Conservation (phyloP, 2,113 vertebrate species). For the Nestor notabilis region DNA sequence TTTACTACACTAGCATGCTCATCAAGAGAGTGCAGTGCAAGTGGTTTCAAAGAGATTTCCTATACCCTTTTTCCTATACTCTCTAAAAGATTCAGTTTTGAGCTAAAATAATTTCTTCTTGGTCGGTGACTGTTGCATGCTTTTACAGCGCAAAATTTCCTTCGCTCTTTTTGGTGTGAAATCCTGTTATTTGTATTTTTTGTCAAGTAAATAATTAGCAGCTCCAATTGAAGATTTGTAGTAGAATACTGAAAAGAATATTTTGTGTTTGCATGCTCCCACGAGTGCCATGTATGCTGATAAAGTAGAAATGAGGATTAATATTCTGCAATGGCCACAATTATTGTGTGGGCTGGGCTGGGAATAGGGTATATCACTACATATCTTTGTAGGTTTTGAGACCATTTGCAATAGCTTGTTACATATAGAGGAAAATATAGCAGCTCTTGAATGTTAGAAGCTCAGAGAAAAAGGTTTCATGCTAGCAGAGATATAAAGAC, state of each 20-base stretch:
- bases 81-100: neutral
- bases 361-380: neutral
- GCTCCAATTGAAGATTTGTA: neutral
- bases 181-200: neutral
- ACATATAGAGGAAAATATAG: neutral
- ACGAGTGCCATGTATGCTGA: rapidly evolving
- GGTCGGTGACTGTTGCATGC: neutral
- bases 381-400: neutral
- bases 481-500: neutral
- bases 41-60: rapidly evolving
- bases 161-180: neutral
- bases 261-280: neutral
- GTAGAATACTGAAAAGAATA: neutral
- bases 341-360: neutral
- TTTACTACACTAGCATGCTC: neutral
- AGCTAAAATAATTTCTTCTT: neutral
- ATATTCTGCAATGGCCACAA: too few species aligned
- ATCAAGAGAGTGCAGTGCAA: too few species aligned
- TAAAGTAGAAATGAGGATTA: neutral
- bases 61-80: neutral
- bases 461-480: neutral
- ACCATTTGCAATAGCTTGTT: neutral
- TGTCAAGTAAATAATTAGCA: neutral
- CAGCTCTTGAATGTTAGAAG: neutral
- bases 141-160: neutral